These are phyloP conservation scores for Lepidurus apus DNA, from an alignment of 1,140 invertebrate genomes.

Conservation along the genomic window DNA sequence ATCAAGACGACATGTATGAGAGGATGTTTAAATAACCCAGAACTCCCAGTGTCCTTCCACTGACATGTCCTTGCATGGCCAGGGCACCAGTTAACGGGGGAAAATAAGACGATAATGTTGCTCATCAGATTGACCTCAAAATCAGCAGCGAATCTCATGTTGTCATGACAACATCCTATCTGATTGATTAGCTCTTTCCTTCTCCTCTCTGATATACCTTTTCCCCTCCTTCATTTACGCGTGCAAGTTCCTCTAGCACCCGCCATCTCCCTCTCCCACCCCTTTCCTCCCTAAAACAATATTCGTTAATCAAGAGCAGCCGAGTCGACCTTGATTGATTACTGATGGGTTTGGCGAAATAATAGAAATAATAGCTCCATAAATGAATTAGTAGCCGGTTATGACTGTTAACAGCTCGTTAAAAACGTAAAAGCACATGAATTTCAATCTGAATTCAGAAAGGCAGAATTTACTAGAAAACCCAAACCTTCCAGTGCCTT, in stretches of 20 bases:
- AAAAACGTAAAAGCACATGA: too few relatives aligned
- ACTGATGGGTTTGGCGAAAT: too few relatives aligned
- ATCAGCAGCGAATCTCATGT: not conserved
- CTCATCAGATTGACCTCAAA: slow-evolving; percentile 16
- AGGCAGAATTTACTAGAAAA: too few relatives aligned
- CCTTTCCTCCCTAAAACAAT: too few relatives aligned
- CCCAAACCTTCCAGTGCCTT: too few relatives aligned
- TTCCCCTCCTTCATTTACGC: not conserved
- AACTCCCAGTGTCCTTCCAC: not conserved
- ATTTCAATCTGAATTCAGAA: too few relatives aligned
- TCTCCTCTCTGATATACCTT: not conserved
- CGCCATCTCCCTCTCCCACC: too few relatives aligned
- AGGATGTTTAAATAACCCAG: slow-evolving; percentile 16
- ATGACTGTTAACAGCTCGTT: too few relatives aligned
- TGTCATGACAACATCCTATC: not conserved
- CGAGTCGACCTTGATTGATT: too few relatives aligned
- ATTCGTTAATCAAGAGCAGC: too few relatives aligned
- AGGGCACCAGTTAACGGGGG: not conserved
- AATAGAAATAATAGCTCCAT: too few relatives aligned
- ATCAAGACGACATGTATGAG: slow-evolving; percentile 3
- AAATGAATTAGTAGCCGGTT: too few relatives aligned
- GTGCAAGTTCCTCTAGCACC: not conserved
- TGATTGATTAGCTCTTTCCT: not conserved
- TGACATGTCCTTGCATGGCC: not conserved
- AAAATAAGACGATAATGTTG: not conserved